These are phyloP conservation scores for Prosopocoilus inquinatus DNA, from an alignment of 2,888 invertebrate genomes.

Conservation along the genomic window DNA sequence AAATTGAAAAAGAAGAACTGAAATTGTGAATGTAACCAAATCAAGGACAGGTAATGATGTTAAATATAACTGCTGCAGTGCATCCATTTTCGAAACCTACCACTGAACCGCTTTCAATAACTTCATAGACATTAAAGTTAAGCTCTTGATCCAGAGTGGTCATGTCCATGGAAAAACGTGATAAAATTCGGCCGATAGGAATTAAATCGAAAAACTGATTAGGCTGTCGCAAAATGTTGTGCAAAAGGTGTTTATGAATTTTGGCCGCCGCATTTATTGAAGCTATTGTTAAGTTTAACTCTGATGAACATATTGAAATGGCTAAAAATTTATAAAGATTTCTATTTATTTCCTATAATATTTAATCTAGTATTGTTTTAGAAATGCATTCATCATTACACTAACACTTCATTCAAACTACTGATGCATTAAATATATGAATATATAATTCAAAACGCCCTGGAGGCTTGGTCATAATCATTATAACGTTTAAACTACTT, in stretches of 20 bases:
- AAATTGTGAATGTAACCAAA: constrained; percentile 18
- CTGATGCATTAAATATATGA: too few relatives aligned
- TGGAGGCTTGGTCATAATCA: too few relatives aligned
- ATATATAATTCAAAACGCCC: too few relatives aligned
- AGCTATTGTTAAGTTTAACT: constrained; percentile 58
- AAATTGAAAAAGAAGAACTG: neutral
- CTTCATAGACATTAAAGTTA: constrained; percentile 52
- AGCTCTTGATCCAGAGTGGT: constrained; percentile 64
- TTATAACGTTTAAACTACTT: too few relatives aligned
- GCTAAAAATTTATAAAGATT: constrained; percentile 43
- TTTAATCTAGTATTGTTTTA: too few relatives aligned
- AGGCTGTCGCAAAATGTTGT: constrained; percentile 60
- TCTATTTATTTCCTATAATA: neutral
- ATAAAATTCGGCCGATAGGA: constrained; percentile 66
- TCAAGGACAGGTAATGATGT: neutral
- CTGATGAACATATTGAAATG: constrained; percentile 54
- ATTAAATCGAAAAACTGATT: constrained; percentile 71
- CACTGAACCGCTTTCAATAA: constrained; percentile 48
- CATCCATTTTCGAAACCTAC: constrained; percentile 39
- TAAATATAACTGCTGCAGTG: constrained; percentile 14
- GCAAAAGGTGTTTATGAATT: constrained; percentile 60
- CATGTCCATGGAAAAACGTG: constrained; percentile 68
- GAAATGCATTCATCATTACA: too few relatives aligned
- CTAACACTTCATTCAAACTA: too few relatives aligned
- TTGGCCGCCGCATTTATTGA: constrained; percentile 59